Conservation (phyloP, 2,113 vertebrate genomes). For the Rutilus rutilus region DNA sequence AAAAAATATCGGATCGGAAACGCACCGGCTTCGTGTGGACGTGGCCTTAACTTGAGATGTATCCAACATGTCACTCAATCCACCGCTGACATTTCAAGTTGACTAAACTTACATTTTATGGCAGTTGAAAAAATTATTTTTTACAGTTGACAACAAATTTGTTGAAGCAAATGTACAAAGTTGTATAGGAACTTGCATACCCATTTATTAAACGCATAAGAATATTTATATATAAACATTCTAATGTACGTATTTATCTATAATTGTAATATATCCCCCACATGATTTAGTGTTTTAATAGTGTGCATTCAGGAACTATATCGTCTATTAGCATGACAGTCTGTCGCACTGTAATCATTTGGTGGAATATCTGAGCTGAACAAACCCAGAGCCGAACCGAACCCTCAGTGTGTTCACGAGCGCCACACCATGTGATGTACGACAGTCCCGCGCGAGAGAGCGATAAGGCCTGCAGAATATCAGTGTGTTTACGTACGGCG, state of each 20-base stretch:
- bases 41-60: too few relatives aligned
- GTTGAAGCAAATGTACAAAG: neutral
- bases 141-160: too few relatives aligned
- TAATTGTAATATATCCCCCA: neutral
- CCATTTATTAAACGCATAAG: too few relatives aligned
- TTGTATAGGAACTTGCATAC: neutral
- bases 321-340: neutral
- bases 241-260: too few relatives aligned
- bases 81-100: too few relatives aligned
- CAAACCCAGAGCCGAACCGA: neutral
- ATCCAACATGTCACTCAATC: too few relatives aligned
- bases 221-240: too few relatives aligned
- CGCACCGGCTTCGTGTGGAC: too few relatives aligned
- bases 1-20: too few relatives aligned
- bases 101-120: too few relatives aligned
- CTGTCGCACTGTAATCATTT: neutral
- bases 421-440: slow-evolving; percentile 30
- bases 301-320: neutral
- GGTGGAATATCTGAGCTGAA: neutral
- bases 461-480: slow-evolving; percentile 51
- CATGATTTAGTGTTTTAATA: neutral
- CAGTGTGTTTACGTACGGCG: slow-evolving; percentile 45
- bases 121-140: too few relatives aligned
- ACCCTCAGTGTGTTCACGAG: slow-evolving; percentile 35
- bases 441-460: slow-evolving; percentile 18